Conservation (phyloP, 2,113 vertebrate species). For the Acanthochromis polyacanthus region DNA sequence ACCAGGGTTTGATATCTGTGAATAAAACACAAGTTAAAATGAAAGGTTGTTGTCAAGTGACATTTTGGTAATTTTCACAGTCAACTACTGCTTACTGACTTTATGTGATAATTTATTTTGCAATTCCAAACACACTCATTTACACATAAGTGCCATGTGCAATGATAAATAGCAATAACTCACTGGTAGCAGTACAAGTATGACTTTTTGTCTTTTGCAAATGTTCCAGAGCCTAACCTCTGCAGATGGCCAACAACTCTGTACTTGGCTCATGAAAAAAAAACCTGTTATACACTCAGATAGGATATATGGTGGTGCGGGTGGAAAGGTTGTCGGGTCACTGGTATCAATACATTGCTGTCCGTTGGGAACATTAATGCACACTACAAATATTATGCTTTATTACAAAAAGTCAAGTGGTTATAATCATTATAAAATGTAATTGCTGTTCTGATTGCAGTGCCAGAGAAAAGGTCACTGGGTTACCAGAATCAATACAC, state of each 20-base stretch:
- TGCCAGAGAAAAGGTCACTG: background rate
- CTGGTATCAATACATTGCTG: slow-evolving; percentile 16
- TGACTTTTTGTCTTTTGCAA: too few species aligned
- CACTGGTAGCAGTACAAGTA: background rate
- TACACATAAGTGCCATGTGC: too few species aligned
- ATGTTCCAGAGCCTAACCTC: background rate
- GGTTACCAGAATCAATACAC: slow-evolving; percentile 28
- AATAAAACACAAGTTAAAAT: too few species aligned
- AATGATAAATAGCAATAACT: background rate
- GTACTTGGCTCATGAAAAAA: background rate
- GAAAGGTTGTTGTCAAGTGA: too few species aligned
- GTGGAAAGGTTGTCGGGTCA: background rate
- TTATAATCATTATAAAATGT: slow-evolving; percentile 10
- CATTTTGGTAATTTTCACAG: background rate
- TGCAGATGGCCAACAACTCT: background rate
- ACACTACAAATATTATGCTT: background rate
- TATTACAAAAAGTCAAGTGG: background rate
- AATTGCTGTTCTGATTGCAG: background rate
- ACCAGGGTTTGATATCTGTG: too few species aligned
- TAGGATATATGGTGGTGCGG: too few species aligned
- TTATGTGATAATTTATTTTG: too few species aligned
- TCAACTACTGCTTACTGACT: background rate
- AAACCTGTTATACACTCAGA: background rate
- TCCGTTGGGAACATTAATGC: slow-evolving; percentile 2
- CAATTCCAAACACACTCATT: too few species aligned